Evolutionary conservation across 2,888 invertebrate genomes (phyloP).

Genomic region (Mythimna impura): DNA sequence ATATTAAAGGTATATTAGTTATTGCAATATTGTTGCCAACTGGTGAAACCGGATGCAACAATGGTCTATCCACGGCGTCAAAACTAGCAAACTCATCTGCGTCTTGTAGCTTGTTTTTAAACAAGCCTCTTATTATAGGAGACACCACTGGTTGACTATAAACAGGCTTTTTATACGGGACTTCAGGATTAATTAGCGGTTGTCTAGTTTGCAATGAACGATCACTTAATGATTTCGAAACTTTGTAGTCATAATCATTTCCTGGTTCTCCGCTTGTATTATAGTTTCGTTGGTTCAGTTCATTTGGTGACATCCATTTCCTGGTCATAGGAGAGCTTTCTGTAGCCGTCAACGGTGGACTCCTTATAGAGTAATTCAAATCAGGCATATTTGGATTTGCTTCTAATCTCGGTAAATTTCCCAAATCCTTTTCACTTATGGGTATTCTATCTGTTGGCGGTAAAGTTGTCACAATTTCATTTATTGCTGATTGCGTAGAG

Average conservation of each 20-base stretch:
- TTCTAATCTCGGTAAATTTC: neutral
- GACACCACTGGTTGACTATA: neutral
- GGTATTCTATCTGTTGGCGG: conserved; percentile 1
- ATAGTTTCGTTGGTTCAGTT: conserved; percentile 2
- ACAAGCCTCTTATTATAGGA: conserved; percentile 8
- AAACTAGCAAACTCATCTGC: neutral
- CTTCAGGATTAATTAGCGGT: neutral
- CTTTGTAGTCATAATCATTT: conserved; percentile 4
- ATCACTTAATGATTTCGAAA: conserved; percentile 8
- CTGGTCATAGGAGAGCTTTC: conserved; percentile 17
- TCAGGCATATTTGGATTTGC: neutral
- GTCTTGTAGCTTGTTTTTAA: neutral
- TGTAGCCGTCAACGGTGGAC: neutral
- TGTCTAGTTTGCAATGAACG: neutral
- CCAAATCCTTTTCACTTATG: neutral
- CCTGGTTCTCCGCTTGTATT: neutral
- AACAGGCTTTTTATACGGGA: neutral
- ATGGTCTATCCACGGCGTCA: conserved; percentile 13
- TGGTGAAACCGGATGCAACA: neutral
- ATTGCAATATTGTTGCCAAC: neutral
- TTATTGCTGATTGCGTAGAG: neutral
- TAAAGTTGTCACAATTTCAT: neutral
- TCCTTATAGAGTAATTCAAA: neutral
- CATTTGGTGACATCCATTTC: conserved; percentile 6
- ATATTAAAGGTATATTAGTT: neutral